phyloP scores from a whole-genome alignment of 2,113 vertebrate genomes.

The Capreolus pygargus region DNA sequence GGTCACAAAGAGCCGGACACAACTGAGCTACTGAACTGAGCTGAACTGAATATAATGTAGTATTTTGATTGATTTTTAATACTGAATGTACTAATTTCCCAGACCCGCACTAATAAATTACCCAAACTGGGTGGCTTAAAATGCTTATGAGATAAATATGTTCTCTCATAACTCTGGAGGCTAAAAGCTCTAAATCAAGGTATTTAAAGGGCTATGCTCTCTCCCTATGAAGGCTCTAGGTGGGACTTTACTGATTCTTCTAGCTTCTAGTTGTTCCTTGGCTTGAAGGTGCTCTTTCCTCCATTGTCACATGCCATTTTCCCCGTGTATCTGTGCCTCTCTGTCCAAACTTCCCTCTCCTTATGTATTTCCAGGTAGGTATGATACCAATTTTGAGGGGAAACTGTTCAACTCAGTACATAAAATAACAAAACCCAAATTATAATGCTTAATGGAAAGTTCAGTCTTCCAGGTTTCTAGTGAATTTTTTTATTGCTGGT shows the following conservation, averaged over 20 bases:
- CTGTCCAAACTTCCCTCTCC: neutral
- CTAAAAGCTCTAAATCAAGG: neutral
- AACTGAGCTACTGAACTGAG: neutral
- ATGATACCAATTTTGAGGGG: neutral
- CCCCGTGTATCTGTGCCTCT: neutral
- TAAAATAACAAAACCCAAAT: neutral
- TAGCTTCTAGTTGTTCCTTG: neutral
- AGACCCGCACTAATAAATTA: neutral
- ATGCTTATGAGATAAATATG: neutral
- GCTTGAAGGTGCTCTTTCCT: rapidly evolving
- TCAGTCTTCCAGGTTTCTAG: neutral
- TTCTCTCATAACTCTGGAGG: neutral
- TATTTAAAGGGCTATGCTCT: neutral
- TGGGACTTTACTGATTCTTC: neutral
- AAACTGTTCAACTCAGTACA: neutral
- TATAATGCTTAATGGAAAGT: neutral
- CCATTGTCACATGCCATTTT: too few species aligned
- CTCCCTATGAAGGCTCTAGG: neutral
- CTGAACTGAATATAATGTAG: neutral
- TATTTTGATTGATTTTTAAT: neutral
- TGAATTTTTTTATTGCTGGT: neutral
- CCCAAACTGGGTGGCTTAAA: neutral
- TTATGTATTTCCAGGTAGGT: neutral
- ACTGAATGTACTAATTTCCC: neutral
- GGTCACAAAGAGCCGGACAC: rapidly evolving